A percentile compares a stretch with the other conserved stretches of the same genome.
These are phyloP conservation scores for Mellilla xanthometata DNA, from an alignment of 2,888 invertebrate species.

Conservation along the genomic window DNA sequence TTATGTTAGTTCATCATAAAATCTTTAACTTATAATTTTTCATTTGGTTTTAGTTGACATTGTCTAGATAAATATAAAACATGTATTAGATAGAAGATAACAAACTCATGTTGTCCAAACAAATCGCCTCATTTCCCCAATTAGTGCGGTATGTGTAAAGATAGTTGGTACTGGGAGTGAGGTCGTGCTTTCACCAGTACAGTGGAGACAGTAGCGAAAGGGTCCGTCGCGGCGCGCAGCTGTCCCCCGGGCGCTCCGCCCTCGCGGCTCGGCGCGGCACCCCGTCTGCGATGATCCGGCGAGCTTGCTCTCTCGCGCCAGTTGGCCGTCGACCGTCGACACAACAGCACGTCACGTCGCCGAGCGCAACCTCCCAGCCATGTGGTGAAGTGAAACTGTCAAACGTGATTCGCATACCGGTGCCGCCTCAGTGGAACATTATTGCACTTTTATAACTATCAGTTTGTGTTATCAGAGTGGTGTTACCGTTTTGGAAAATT, in stretches of 20 bases:
- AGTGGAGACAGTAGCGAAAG: conserved; percentile 67
- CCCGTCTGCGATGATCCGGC: conserved; percentile 25
- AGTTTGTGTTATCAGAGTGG: conserved; percentile 72
- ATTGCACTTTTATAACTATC: conserved; percentile 54
- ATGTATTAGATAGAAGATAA: no score
- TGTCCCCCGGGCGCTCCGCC: conserved; percentile 75
- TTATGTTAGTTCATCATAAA: no score
- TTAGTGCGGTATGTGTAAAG: conserved; percentile 23
- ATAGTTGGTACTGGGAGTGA: conserved; percentile 37
- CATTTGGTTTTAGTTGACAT: no score
- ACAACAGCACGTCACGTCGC: conserved; percentile 58
- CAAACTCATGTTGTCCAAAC: no score
- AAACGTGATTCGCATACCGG: conserved; percentile 75
- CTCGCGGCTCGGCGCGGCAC: conserved; percentile 36
- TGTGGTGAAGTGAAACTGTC: conserved; percentile 82
- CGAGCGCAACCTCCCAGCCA: conserved; percentile 65
- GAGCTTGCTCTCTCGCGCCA: conserved; percentile 42
- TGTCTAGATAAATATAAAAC: no score
- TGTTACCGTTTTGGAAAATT: conserved; percentile 74
- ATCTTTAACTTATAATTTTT: no score
- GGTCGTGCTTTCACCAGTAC: conserved; percentile 68
- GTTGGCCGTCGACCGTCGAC: conserved; percentile 72
- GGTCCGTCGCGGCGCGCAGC: conserved; percentile 71
- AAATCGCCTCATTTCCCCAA: conserved; percentile 1
- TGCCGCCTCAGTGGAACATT: conserved; percentile 52